phyloP scores from a whole-genome alignment of 2,113 vertebrate species.

The Vulpes vulpes region DNA sequence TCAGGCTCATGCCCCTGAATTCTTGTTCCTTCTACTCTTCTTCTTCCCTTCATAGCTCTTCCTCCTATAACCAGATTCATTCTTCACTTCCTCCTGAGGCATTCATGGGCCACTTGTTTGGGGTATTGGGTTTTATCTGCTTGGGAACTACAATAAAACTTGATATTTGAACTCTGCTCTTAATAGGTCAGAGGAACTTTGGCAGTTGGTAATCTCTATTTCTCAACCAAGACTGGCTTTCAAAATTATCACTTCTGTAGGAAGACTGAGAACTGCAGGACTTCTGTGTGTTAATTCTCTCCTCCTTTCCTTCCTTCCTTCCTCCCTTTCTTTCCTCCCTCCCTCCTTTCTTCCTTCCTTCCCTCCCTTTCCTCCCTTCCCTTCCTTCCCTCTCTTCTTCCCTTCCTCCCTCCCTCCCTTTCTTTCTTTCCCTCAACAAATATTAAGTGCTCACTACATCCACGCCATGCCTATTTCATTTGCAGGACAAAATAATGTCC shows the following conservation, averaged over 20 bases:
- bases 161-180: constrained; percentile 13
- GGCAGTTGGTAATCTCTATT: background rate
- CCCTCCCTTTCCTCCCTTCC: background rate
- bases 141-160: background rate
- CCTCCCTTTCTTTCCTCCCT: rapidly evolving
- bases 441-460: background rate
- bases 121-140: background rate
- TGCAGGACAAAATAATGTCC: background rate
- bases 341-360: rapidly evolving
- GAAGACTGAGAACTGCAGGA: background rate
- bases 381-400: too few species aligned
- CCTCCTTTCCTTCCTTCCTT: rapidly evolving
- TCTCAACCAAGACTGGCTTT: background rate
- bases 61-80: background rate
- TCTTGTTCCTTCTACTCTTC: background rate
- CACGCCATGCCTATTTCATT: background rate
- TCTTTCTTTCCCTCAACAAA: background rate
- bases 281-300: background rate
- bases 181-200: background rate
- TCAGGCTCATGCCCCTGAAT: background rate
- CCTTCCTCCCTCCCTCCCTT: background rate
- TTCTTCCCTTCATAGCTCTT: background rate
- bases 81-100: background rate
- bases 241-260: background rate
- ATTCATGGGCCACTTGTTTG: background rate